A percentile compares a stretch with the other conserved stretches of the same genome.
phyloP scores from a whole-genome alignment of 37 sponge, comb jelly and placozoan species.

The Cliona cf. orientalis region DNA sequence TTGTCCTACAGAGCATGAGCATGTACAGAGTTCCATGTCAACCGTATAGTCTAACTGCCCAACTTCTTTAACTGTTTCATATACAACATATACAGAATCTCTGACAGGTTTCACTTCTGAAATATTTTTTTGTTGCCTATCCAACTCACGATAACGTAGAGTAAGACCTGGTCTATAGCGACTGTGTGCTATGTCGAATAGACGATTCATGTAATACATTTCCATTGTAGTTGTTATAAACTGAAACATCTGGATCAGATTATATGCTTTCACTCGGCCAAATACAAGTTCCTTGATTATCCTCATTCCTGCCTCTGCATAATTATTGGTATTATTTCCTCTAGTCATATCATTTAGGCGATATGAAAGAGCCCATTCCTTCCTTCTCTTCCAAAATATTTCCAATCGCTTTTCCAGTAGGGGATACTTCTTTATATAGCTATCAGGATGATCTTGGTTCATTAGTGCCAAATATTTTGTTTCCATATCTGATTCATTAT shows the following conservation, averaged over 20 bases:
- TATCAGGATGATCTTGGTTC: neutral
- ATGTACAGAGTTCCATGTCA: no score
- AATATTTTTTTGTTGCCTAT: no score
- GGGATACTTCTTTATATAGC: neutral
- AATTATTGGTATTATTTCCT: conserved; percentile 15
- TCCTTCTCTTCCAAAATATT: neutral
- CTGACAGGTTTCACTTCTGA: no score
- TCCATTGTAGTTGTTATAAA: conserved; percentile 15
- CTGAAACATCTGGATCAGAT: conserved; percentile 4
- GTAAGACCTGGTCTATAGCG: neutral
- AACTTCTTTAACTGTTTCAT: no score
- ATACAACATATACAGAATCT: no score
- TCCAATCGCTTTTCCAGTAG: neutral
- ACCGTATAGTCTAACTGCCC: no score
- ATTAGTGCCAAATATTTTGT: neutral
- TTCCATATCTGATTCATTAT: neutral
- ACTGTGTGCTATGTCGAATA: conserved; percentile 4
- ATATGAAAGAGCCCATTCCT: neutral
- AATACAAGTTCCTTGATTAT: neutral
- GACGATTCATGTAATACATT: neutral
- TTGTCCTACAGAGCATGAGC: no score
- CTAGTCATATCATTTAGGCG: neutral
- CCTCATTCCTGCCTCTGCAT: conserved; percentile 20
- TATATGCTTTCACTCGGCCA: conserved; percentile 8
- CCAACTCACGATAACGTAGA: neutral